Evolutionary conservation across 2,797 vertebrate species (phyloP), one percentile per base, ranked within the genome.

Genomic region (Mus caroli): DNA sequence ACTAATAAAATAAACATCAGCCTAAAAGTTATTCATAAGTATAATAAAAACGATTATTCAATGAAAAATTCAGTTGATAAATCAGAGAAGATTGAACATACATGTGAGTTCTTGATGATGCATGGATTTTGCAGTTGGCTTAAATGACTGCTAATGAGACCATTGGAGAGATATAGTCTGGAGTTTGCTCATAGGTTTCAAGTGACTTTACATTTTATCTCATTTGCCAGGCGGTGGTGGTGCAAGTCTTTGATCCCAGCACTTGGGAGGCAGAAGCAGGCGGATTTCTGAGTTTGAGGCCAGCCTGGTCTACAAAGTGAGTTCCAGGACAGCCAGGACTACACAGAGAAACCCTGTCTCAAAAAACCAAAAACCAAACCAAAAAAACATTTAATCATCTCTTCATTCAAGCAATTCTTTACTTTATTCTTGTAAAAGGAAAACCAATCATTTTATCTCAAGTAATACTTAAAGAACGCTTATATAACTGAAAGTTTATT

Each of bases 91-190:
- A 92, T 12, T 67, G 46, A 93, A 92, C 60, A 86, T 71, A 9
- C 80, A 87, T 76, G 26, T 92, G 91, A 85, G 87, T 96, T 95
- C 58, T 96, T 97, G 94, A 96, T 95, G 80, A 94, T 79, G 52
- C 31, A 77, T 88, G 58, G 92, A 76, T 94, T 94, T 93, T 84
- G 43, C 90, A 93, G 93, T 95, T 95, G 43, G 77, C 91, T 78
- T 90, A 37, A 92, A 92, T 75, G 88, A 75, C 34, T 94, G 40
- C 93, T 96, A 96, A 97, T 96, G 96, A 95, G 84, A 96, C 84
- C 95, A 60, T 87, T 94, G 88, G 96, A 97, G 90, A 94, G 91
- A 94, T 92, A 56, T 69, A 4, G 6, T 28, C 1, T 50, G 82
- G 43, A 93, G 85, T 88, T 97, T 67, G 37, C 58, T 93, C 95